Evolutionary conservation across 2,113 vertebrate species (phyloP).

Genomic region (Strix uralensis): DNA sequence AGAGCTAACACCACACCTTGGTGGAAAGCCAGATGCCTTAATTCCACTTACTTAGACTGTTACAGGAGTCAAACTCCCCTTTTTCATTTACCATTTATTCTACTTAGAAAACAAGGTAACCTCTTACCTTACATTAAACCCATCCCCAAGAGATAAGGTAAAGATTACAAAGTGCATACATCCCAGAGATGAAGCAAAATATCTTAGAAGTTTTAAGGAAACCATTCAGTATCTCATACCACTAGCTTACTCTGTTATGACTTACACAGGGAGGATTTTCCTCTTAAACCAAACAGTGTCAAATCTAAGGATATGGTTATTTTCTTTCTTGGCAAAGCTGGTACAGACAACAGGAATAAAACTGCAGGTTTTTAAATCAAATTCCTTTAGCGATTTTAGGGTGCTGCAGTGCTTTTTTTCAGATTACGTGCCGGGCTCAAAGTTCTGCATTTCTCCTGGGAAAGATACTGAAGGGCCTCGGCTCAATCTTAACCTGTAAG

Average conservation of each 20-base stretch:
- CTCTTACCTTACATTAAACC: not conserved
- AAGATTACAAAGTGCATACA: not conserved
- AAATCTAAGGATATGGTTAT: not conserved
- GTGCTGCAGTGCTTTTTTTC: not conserved
- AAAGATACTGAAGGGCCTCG: not conserved
- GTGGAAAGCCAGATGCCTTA: not conserved
- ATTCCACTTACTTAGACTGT: not conserved
- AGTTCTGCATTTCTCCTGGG: not conserved
- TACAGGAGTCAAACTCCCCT: not conserved
- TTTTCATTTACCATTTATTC: not conserved
- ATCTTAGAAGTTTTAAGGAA: not conserved
- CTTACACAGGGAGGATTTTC: not conserved
- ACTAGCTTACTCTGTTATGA: not conserved
- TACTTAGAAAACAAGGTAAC: not conserved
- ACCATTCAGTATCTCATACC: not conserved
- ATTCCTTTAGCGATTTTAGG: not conserved
- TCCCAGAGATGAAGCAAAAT: not conserved
- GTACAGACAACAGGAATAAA: not conserved
- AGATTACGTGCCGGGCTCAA: not conserved
- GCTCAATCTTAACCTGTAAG: not conserved
- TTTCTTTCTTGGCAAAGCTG: not conserved
- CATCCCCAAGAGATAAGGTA: not conserved
- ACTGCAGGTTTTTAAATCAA: not conserved
- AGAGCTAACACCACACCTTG: not conserved
- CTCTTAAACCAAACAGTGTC: not conserved